These are phyloP conservation scores for Plagodis pulveraria DNA, from an alignment of 2,888 invertebrate genomes.

Conservation along the genomic window DNA sequence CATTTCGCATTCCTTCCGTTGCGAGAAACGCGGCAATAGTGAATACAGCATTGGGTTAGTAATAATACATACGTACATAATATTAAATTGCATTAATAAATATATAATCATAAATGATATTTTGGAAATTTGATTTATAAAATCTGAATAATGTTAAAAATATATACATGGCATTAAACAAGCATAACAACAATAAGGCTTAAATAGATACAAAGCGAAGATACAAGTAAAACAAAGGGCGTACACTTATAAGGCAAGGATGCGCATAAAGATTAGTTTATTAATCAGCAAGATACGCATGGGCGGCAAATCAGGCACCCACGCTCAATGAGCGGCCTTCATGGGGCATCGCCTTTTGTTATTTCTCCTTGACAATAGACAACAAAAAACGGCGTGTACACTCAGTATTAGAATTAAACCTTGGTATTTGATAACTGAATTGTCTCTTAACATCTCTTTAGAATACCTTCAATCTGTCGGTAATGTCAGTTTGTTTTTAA, in stretches of 20 bases:
- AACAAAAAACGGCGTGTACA: slow-evolving; percentile 43
- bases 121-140: neutral
- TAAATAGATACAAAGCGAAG: slow-evolving; percentile 18
- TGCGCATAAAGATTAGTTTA: slow-evolving; percentile 43
- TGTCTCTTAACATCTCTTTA: too few relatives aligned
- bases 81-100: neutral
- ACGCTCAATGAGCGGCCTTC: slow-evolving; percentile 56
- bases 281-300: slow-evolving; percentile 44
- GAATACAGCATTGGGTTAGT: slow-evolving; percentile 80
- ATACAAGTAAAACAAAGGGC: slow-evolving; percentile 24
- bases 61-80: slow-evolving; percentile 37
- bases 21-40: slow-evolving; percentile 73
- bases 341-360: slow-evolving; percentile 52
- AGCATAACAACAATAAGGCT: slow-evolving; percentile 8
- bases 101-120: neutral
- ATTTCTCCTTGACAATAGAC: slow-evolving; percentile 41
- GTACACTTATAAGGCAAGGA: slow-evolving; percentile 24
- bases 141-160: too few relatives aligned
- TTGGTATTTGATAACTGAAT: neutral
- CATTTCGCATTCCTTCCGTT: slow-evolving; percentile 95
- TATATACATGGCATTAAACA: slow-evolving; percentile 9
- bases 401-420: slow-evolving; percentile 27
- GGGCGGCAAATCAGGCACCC: slow-evolving; percentile 61
- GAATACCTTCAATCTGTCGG: too few relatives aligned
- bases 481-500: too few relatives aligned